These are phyloP conservation scores for Galago senegalensis DNA, from an alignment of 2,797 vertebrate species.

Conservation along the genomic window DNA sequence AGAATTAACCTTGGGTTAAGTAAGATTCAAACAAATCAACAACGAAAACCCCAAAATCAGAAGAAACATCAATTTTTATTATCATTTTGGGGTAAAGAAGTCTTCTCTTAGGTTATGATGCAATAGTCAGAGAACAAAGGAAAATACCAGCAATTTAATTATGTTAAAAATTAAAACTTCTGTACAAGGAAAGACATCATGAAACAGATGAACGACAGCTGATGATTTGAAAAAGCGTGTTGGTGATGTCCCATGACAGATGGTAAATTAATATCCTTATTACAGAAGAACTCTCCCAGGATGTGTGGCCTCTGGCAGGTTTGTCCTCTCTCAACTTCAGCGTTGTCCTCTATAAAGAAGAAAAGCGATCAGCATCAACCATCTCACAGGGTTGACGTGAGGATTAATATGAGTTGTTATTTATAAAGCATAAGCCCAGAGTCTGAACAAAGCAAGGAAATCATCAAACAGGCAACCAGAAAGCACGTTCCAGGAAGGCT, in stretches of 20 bases:
- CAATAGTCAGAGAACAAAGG: conserved; percentile 56
- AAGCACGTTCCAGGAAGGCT: not conserved
- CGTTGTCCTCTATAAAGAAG: not conserved
- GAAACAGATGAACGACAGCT: not conserved
- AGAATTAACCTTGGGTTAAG: conserved; percentile 3
- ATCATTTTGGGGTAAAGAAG: not conserved
- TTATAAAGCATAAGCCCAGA: not conserved
- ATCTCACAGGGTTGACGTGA: not conserved
- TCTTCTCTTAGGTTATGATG: not conserved
- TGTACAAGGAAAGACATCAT: not conserved
- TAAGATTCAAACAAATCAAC: conserved; percentile 56
- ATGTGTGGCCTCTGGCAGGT: not conserved
- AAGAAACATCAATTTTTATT: conserved; percentile 27
- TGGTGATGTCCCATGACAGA: not conserved
- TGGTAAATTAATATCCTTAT: not conserved
- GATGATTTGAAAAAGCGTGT: not conserved
- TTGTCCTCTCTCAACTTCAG: not conserved
- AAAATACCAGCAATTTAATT: conserved; percentile 13
- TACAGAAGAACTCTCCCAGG: not conserved
- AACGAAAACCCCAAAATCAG: not conserved
- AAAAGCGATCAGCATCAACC: not conserved
- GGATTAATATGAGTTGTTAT: not conserved
- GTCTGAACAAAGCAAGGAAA: not conserved
- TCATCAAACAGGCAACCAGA: not conserved
- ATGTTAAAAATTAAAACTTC: not conserved